Percentiles rank a stretch among this genome's conserved stretches.
Conservation (phyloP, 2,113 vertebrate species). For the Myotis brandtii region DNA sequence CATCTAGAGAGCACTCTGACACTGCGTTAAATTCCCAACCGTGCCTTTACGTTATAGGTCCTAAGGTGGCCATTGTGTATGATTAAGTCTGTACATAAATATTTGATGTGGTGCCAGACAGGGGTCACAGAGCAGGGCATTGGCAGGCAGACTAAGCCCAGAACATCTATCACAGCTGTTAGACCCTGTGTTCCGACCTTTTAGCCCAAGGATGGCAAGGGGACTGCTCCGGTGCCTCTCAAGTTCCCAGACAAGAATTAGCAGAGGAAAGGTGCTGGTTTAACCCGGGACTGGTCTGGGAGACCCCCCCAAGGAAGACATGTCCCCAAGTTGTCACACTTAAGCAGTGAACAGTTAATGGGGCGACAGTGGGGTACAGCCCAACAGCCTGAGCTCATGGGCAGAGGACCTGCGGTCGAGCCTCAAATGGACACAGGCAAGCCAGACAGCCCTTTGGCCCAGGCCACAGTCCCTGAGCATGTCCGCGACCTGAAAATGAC, state of each 20-base stretch:
- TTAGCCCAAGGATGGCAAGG: neutral
- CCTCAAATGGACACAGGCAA: neutral
- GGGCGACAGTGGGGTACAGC: neutral
- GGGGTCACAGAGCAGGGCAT: neutral
- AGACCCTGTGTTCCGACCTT: neutral
- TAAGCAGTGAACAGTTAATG: too few species aligned
- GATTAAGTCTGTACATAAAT: neutral
- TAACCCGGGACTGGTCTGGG: neutral
- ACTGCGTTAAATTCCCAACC: neutral
- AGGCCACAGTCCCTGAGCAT: fast-evolving
- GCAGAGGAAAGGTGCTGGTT: neutral
- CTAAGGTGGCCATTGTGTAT: fast-evolving
- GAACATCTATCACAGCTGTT: fast-evolving
- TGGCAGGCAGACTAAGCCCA: neutral
- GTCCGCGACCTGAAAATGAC: neutral
- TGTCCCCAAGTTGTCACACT: neutral
- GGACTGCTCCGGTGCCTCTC: neutral
- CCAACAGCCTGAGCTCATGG: fast-evolving
- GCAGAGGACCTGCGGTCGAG: neutral
- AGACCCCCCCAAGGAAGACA: neutral
- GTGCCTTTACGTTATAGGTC: neutral
- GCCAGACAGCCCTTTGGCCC: fast-evolving
- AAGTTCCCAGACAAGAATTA: neutral
- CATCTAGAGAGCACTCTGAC: neutral
- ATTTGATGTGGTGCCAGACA: neutral